Base-by-base conservation (phyloP, 2,888 invertebrate species). In the Philaethria dido region DNA sequence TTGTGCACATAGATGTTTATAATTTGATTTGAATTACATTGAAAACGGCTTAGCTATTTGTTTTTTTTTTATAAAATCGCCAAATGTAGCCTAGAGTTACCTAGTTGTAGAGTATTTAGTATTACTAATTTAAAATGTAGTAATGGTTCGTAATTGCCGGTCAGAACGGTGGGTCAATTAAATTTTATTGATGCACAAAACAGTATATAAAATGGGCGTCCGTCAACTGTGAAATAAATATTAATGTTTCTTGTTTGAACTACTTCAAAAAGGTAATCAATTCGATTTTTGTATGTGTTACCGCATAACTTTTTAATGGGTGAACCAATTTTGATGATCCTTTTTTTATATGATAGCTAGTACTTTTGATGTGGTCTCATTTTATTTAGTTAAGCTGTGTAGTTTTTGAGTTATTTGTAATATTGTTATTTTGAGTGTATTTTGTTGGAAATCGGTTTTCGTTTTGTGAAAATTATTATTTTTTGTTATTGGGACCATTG, bases 111-210 rank as follows among this genome's bases (percentile, higher is more conserved):
- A 77, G 80, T 78, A 52, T n/a, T 16, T 52, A 84, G 79, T 84
- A 84, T 83, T 80, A 83, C 72, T 81, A 83, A 13, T 39, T 39
- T 39, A 39, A 39, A 78, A 76, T 70, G 74, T 82, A 81, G 79
- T 74, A 77, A 77, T 79, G 77, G 79, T 75, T 78, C 79, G 71
- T 70, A 74, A 78, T 76, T 78, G 74, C 77, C 78, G 77, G 78
- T 79, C 76, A 78, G 79, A 78, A 74, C 72, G 77, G 74, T 77
- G 78, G 82, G 86, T 85, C 86, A 87, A 87, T 87, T 87, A 87
- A 78, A 73, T 78, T 76, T 75, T 72, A 70, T 72, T 77, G 75
- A 77, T 79, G 80, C 80, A 81, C 80, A 80, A 80, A 80, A 69
- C 63, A 66, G 42, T 54, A 42, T 50, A 54, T 60, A 72, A 16